Percentiles rank a stretch among this genome's conserved stretches.
phyloP scores from a whole-genome alignment of 2,797 vertebrate genomes.

The Rhinella marina region DNA sequence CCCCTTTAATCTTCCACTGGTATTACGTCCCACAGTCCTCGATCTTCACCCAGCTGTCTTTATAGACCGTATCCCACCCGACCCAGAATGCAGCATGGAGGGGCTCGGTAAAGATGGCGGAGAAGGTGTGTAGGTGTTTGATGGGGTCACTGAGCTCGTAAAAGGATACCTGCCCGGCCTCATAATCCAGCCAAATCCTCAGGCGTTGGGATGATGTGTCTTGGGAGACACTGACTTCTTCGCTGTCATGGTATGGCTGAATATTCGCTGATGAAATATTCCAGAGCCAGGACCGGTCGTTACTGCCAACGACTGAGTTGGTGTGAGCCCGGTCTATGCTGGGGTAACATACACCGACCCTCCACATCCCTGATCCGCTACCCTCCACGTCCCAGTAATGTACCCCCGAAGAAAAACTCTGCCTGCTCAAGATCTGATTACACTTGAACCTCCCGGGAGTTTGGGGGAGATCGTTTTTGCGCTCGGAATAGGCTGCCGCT shows the following conservation, averaged over 20 bases:
- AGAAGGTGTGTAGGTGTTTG: constrained; percentile 1
- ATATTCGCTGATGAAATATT: constrained; percentile 1
- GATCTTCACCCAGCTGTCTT: not conserved
- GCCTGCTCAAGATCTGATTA: not conserved
- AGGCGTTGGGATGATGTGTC: not conserved
- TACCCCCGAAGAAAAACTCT: not conserved
- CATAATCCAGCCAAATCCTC: constrained; percentile 27
- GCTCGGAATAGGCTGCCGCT: not conserved
- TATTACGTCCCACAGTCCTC: not conserved
- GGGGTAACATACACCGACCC: not conserved
- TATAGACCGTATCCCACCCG: not conserved
- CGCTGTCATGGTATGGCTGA: not conserved
- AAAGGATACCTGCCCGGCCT: not conserved
- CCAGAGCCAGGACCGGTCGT: not conserved
- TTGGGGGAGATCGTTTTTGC: not conserved
- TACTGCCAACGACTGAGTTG: not conserved
- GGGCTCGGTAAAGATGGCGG: constrained; percentile 17
- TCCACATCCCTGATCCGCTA: not conserved
- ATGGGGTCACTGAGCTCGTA: constrained; percentile 6
- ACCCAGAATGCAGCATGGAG: not conserved
- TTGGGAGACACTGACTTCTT: not conserved
- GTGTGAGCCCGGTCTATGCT: not conserved
- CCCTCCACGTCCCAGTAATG: constrained; percentile 18
- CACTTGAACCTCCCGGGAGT: not conserved
- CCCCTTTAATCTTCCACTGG: too few species aligned